Evolutionary conservation across 2,113 vertebrate genomes (phyloP), one percentile per base, ranked within the genome.

Genomic region (Pelobates fuscus): DNA sequence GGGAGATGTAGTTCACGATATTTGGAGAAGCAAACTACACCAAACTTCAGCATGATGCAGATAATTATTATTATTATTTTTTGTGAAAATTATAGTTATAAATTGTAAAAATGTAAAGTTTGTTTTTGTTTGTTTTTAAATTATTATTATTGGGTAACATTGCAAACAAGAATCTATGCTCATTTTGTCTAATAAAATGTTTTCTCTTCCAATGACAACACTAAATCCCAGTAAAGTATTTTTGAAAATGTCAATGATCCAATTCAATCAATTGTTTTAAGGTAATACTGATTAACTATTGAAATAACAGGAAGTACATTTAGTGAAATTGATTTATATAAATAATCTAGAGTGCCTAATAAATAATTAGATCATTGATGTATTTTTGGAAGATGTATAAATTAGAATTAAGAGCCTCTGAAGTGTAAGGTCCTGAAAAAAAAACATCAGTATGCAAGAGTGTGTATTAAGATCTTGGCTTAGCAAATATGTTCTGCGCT

Each of bases 291-390:
- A 67, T 76, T 65, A 76, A 67, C 63, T 46, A 76, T 30, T 23
- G 59, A 24, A 57, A 67, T 74, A 74, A 66, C 62, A 26, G 61
- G 64, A 59, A 76, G 72, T 60, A 76, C 63, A 67, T 32, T 63
- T 52, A 30, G 41, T 21, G 67, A 71, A 67, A 59, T 67, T 67
- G 63, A 60, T 76, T 71, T 41, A 59, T 21, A 41, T 67, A 67
- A 58, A 76, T 67, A 76, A 49, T 63, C 8, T 44, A 46, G 32
- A 67, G 63, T 67, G 64, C 52, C 52, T 46, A 67, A 76, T 76
- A 76, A 76, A 76, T 76, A 67, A 76, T 57, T 67, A 67, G 60
- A 32, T 18, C 41, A 23, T 76, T 59, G 71, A 76, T 67, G 44
- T 76, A 23, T 58, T 74, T 67, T 76, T 67, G 52, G 54, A 23